Conservation (phyloP, 2,888 invertebrate species). For the Drosophila trichaetosa region DNA sequence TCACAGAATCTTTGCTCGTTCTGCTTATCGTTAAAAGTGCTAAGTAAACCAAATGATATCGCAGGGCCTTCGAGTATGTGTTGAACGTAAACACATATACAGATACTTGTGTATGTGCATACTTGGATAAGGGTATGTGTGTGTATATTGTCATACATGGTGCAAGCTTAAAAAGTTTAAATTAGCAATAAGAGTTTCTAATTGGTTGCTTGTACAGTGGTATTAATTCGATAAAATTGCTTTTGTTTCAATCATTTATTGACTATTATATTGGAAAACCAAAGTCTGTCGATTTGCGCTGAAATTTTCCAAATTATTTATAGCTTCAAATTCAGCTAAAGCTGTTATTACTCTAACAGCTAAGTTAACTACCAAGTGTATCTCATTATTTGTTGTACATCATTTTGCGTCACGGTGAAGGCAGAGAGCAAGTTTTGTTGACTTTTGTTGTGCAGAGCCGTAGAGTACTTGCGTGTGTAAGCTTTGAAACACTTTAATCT, state of each 20-base stretch:
- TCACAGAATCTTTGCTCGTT: constrained; percentile 51
- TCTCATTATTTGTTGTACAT: neutral
- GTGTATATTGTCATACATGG: constrained; percentile 6
- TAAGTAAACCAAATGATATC: constrained; percentile 60
- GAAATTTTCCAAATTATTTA: neutral
- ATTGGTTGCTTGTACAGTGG: constrained; percentile 7
- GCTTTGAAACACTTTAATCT: constrained; percentile 19
- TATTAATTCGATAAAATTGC: neutral
- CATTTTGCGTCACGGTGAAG: constrained; percentile 28
- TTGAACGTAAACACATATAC: constrained; percentile 17
- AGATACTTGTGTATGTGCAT: constrained; percentile 4
- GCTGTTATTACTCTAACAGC: neutral
- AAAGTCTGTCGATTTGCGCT: neutral
- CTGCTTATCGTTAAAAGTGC: constrained; percentile 67
- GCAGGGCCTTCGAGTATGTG: constrained; percentile 1
- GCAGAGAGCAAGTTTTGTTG: constrained; percentile 28
- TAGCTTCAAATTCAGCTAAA: neutral
- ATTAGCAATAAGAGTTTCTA: constrained; percentile 37
- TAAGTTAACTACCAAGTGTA: neutral
- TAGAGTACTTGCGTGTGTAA: constrained; percentile 14
- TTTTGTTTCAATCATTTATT: neutral
- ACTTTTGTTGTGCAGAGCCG: constrained; percentile 7
- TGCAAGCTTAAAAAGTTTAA: constrained; percentile 50
- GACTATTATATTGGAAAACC: neutral
- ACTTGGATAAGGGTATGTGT: constrained; percentile 2